Conservation (phyloP, 2,797 vertebrate species). For the Galago senegalensis region DNA sequence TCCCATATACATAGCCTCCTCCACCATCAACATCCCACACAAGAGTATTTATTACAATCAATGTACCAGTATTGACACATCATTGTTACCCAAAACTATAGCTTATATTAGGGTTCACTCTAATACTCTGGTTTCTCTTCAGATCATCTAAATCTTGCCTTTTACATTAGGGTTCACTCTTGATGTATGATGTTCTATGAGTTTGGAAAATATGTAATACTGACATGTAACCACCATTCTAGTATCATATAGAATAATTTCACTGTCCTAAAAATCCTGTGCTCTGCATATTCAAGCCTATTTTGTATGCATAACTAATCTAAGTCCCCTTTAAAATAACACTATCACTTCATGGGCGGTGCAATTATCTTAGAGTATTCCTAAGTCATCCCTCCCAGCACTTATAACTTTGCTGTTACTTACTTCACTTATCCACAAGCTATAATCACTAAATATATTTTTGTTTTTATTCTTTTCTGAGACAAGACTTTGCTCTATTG, state of each 20-base stretch:
- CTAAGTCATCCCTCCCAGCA: neutral
- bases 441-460: neutral
- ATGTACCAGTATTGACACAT: neutral
- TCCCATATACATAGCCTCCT: no score
- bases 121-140: neutral
- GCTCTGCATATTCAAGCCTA: no score
- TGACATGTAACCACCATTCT: neutral
- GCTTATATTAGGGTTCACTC: neutral
- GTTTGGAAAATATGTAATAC: neutral
- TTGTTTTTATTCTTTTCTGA: neutral
- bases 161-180: no score
- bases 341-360: neutral
- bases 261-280: no score
- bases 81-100: neutral
- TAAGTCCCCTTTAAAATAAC: no score
- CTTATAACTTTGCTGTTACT: neutral
- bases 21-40: neutral
- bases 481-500: no score
- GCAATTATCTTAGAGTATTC: neutral
- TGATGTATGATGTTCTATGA: neutral
- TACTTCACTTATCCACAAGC: neutral
- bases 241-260: neutral
- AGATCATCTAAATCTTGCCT: no score
- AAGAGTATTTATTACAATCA: neutral
- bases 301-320: no score